Evolutionary conservation across 2,797 vertebrate species (phyloP).

Genomic region (Naso thynnoides): DNA sequence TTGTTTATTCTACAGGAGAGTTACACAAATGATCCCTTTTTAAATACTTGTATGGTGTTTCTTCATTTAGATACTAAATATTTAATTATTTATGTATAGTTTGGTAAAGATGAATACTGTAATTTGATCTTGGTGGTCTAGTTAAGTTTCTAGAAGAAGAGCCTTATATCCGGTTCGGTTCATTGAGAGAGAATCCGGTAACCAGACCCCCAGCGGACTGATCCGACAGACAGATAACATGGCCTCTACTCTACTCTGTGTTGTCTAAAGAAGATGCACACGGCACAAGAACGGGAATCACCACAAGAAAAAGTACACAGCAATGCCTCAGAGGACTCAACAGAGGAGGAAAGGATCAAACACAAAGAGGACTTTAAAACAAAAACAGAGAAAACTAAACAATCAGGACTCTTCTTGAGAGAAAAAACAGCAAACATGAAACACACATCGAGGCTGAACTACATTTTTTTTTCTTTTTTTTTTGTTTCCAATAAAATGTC

Average conservation of each 20-base stretch:
- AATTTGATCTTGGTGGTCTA: slow-evolving; percentile 90
- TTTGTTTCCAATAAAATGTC: slow-evolving; percentile 87
- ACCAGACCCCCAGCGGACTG: slow-evolving; percentile 62
- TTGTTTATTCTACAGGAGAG: slow-evolving; percentile 96
- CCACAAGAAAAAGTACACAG: slow-evolving; percentile 92
- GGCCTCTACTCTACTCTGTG: slow-evolving; percentile 98
- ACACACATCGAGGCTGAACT: slow-evolving; percentile 93
- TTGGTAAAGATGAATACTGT: slow-evolving; percentile 89
- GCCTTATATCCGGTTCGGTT: slow-evolving; percentile 85
- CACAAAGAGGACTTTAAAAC: slow-evolving; percentile 48
- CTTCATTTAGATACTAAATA: slow-evolving; percentile 94
- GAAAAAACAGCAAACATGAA: slow-evolving; percentile 95
- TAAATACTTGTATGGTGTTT: slow-evolving; percentile 82
- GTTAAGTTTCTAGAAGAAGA: slow-evolving; percentile 92
- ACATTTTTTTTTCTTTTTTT: slow-evolving; percentile 88
- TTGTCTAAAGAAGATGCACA: slow-evolving; percentile 88
- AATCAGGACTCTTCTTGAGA: slow-evolving; percentile 42
- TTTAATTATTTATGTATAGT: slow-evolving; percentile 90
- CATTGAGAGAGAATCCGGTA: slow-evolving; percentile 62
- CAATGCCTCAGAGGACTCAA: slow-evolving; percentile 86
- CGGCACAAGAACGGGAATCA: slow-evolving; percentile 93
- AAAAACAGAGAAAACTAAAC: slow-evolving; percentile 51
- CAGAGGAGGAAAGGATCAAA: slow-evolving; percentile 50
- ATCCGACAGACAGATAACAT: slow-evolving; percentile 86
- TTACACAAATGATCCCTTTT: slow-evolving; percentile 96